Percentiles rank a stretch among this genome's conserved stretches.
Evolutionary conservation across 1,140 invertebrate species (phyloP).

Genomic region (Drosophila kohkoa): DNA sequence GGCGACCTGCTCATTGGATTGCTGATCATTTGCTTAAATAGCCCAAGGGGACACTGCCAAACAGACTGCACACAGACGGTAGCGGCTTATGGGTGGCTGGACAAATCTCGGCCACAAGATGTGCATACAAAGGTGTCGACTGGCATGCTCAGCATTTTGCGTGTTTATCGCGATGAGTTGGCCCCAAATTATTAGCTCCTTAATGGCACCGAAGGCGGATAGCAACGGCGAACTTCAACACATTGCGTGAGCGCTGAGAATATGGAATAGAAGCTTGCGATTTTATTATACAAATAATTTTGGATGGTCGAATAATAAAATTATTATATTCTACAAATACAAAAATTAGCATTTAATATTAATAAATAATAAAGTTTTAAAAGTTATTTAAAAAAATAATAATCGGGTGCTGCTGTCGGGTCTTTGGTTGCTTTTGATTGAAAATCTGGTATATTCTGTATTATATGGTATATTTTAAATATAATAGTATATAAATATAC

Average conservation of each 20-base stretch:
- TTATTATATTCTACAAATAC: too few relatives aligned
- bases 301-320: too few relatives aligned
- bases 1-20: constrained; percentile 60
- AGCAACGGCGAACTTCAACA: neutral
- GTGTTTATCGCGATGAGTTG: constrained; percentile 75
- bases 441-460: too few relatives aligned
- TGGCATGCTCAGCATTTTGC: constrained; percentile 61
- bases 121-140: constrained; percentile 59
- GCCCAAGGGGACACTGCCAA: constrained; percentile 68
- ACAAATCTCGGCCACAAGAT: constrained; percentile 56
- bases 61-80: constrained; percentile 46
- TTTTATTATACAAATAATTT: neutral
- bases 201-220: constrained; percentile 29
- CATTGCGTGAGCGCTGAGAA: neutral
- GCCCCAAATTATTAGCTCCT: constrained; percentile 60
- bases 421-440: too few relatives aligned
- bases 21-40: constrained; percentile 82
- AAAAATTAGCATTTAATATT: too few relatives aligned
- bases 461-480: too few relatives aligned
- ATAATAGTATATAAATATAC: too few relatives aligned
- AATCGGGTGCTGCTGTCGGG: too few relatives aligned
- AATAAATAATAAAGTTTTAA: too few relatives aligned
- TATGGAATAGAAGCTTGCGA: neutral
- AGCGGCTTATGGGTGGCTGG: constrained; percentile 74
- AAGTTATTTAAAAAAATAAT: too few relatives aligned